phyloP scores from a whole-genome alignment of 2,797 vertebrate genomes.

The Anguilla megastoma region DNA sequence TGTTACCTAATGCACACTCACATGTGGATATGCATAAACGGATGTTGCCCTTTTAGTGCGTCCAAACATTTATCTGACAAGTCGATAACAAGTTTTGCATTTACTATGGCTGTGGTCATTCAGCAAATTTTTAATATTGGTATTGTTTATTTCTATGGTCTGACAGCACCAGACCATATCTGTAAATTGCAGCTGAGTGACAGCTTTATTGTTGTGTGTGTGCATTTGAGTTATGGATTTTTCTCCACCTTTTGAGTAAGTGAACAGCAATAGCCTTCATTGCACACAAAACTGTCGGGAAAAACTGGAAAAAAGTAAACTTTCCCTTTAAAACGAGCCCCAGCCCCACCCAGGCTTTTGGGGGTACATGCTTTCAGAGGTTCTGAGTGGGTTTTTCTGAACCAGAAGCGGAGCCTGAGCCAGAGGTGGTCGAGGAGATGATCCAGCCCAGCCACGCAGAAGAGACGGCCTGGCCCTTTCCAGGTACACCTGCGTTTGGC shows the following conservation, averaged over 20 bases:
- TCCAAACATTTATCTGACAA: not conserved
- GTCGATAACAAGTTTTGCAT: not conserved
- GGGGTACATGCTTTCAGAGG: not conserved
- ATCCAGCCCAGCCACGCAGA: constrained; percentile 54
- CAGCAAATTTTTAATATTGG: too few relatives aligned
- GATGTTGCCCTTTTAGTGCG: not conserved
- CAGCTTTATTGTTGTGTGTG: not conserved
- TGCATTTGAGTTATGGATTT: not conserved
- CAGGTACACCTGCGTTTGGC: constrained; percentile 49
- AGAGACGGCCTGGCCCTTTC: constrained; percentile 47
- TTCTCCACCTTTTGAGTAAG: not conserved
- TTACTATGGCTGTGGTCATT: too few relatives aligned
- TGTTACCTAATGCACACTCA: not conserved
- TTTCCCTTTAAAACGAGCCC: not conserved
- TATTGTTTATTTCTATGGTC: not conserved
- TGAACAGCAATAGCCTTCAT: not conserved
- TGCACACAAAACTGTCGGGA: not conserved
- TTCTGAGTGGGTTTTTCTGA: constrained; percentile 12
- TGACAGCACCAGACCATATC: not conserved
- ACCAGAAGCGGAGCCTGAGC: constrained; percentile 16
- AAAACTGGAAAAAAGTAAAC: not conserved
- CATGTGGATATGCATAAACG: not conserved
- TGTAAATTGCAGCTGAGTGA: not conserved
- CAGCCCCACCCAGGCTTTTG: not conserved
- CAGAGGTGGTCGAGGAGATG: constrained; percentile 56